phyloP scores from a whole-genome alignment of 2,888 invertebrate species.

The Thymelicus sylvestris region DNA sequence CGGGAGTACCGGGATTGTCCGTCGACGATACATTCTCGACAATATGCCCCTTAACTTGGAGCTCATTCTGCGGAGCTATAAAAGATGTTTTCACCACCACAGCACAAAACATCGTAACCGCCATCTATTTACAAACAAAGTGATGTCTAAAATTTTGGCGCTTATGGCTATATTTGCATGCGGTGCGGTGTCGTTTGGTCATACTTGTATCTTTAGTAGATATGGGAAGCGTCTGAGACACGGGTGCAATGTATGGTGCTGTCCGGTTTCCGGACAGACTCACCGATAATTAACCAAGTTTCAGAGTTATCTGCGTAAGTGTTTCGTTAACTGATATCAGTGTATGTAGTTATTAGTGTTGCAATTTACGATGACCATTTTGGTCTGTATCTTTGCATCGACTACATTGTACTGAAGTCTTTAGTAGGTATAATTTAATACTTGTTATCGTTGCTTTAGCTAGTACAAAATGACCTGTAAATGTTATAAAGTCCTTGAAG shows the following conservation, averaged over 20 bases:
- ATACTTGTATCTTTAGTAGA: slow-evolving; percentile 42
- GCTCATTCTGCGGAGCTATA: slow-evolving; percentile 71
- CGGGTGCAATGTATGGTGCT: slow-evolving; percentile 79
- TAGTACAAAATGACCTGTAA: too few relatives aligned
- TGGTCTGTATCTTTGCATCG: neutral
- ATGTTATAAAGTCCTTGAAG: too few relatives aligned
- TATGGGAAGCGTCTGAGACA: slow-evolving; percentile 71
- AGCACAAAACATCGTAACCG: slow-evolving; percentile 53
- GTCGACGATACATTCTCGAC: slow-evolving; percentile 71
- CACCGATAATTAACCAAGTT: slow-evolving; percentile 81
- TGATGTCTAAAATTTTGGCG: slow-evolving; percentile 47
- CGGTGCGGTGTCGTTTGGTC: slow-evolving; percentile 21
- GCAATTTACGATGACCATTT: neutral
- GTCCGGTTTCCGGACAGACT: slow-evolving; percentile 81
- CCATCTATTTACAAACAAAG: slow-evolving; percentile 42
- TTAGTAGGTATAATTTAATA: too few relatives aligned
- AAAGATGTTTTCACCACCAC: slow-evolving; percentile 59
- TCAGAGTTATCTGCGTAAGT: slow-evolving; percentile 51
- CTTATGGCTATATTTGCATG: slow-evolving; percentile 49
- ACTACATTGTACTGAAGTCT: too few relatives aligned
- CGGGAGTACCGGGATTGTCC: slow-evolving; percentile 52
- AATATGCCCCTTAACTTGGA: slow-evolving; percentile 71
- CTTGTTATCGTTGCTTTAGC: too few relatives aligned
- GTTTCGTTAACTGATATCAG: slow-evolving; percentile 34
- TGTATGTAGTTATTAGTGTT: neutral